Evolutionary conservation across 2,113 vertebrate species (phyloP).

Genomic region (Sciurus niger): DNA sequence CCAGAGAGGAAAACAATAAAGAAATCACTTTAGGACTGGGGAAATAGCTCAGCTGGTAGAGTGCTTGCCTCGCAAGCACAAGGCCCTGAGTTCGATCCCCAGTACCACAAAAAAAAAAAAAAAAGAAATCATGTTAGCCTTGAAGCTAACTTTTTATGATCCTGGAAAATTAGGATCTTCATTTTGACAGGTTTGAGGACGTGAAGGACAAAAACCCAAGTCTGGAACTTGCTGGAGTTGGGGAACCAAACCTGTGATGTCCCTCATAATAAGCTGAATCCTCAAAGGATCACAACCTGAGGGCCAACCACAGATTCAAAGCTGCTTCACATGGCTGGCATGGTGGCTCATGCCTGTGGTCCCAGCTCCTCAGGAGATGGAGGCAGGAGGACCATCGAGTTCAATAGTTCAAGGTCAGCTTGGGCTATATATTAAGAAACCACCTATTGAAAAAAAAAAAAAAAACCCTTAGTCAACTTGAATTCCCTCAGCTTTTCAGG

Average conservation of each 20-base stretch:
- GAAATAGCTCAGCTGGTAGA: too few relatives aligned
- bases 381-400: too few relatives aligned
- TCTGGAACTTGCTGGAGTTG: background rate
- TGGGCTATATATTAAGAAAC: too few relatives aligned
- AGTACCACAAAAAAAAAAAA: too few relatives aligned
- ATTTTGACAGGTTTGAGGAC: slow-evolving; percentile 2
- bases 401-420: too few relatives aligned
- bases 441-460: background rate
- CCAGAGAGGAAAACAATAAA: slow-evolving; percentile 1
- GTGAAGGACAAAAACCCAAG: background rate
- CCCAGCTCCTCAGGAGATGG: too few relatives aligned
- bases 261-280: background rate
- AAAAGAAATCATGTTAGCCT: background rate
- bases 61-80: too few relatives aligned
- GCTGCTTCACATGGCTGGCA: background rate
- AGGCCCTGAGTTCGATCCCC: too few relatives aligned
- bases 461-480: background rate
- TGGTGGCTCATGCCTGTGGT: too few relatives aligned
- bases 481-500: background rate
- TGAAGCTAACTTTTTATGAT: background rate
- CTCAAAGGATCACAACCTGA: background rate
- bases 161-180: background rate
- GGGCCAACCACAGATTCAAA: background rate
- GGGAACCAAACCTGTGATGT: background rate
- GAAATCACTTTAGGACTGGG: background rate